Evolutionary conservation across 2,888 invertebrate species (phyloP).

Genomic region (Hipparchia semele): DNA sequence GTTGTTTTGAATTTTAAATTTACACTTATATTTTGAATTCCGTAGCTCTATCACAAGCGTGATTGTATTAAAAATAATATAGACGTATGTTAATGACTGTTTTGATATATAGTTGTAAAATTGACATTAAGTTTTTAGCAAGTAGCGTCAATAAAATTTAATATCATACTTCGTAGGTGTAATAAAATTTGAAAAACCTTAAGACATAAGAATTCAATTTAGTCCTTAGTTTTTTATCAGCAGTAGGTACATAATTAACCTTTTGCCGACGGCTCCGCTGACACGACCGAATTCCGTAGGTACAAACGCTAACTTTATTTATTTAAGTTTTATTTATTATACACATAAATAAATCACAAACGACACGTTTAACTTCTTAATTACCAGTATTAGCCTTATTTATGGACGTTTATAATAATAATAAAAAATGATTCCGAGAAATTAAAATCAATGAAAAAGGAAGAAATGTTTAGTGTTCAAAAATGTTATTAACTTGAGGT

Average conservation of each 20-base stretch:
- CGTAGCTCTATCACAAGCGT: not conserved
- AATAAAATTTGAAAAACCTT: conserved; percentile 44
- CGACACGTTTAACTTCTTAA: conserved; percentile 40
- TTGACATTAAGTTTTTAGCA: conserved; percentile 45
- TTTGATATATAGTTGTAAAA: conserved; percentile 43
- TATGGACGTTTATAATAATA: conserved; percentile 36
- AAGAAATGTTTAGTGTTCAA: conserved; percentile 21
- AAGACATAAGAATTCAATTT: conserved; percentile 46
- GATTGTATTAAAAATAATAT: not conserved
- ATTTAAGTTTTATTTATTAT: conserved; percentile 40
- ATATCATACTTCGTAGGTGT: conserved; percentile 39
- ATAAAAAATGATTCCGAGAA: conserved; percentile 23
- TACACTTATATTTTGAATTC: not conserved
- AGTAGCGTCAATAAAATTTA: conserved; percentile 44
- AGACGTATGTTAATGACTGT: conserved; percentile 35
- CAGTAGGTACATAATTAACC: conserved; percentile 39
- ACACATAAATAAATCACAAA: conserved; percentile 39
- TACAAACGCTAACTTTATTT: conserved; percentile 32
- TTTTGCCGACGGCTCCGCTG: conserved; percentile 41
- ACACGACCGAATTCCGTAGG: conserved; percentile 30
- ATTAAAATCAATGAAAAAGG: conserved; percentile 27
- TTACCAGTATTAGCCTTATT: conserved; percentile 40
- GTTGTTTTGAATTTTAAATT: no score
- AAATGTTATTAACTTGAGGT: conserved; percentile 20
- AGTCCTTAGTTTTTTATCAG: conserved; percentile 42